Evolutionary conservation across 1,140 invertebrate species (phyloP).

Genomic region (Drosophila gunungcola): DNA sequence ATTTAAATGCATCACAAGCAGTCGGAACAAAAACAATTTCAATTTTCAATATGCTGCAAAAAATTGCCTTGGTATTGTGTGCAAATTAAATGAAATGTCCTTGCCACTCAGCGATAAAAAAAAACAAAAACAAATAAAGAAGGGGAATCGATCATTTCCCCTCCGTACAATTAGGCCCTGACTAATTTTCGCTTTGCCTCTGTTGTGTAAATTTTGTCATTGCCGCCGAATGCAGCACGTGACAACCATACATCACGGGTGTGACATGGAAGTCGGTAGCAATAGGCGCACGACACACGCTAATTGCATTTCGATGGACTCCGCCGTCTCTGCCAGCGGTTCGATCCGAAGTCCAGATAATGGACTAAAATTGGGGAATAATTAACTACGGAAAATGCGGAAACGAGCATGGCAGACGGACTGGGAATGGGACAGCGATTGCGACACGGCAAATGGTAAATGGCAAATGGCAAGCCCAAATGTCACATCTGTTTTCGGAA

Average conservation of each 20-base stretch:
- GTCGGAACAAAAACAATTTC: constrained; percentile 52
- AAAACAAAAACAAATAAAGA: neutral
- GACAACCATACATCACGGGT: constrained; percentile 37
- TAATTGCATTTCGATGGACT: constrained; percentile 80
- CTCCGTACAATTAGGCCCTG: constrained; percentile 30
- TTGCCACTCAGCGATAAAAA: constrained; percentile 13
- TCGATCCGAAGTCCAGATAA: constrained; percentile 56
- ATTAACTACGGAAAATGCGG: constrained; percentile 71
- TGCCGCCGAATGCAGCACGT: constrained; percentile 32
- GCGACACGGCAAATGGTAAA: neutral
- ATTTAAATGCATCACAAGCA: constrained; percentile 67
- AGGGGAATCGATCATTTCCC: constrained; percentile 34
- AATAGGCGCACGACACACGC: constrained; percentile 48
- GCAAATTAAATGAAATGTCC: constrained; percentile 30
- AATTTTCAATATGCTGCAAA: constrained; percentile 39
- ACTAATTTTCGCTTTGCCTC: constrained; percentile 32
- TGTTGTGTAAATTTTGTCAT: constrained; percentile 25
- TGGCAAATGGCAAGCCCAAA: constrained; percentile 16
- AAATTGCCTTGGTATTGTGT: constrained; percentile 29
- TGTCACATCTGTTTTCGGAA: constrained; percentile 38
- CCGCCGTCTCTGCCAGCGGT: constrained; percentile 35
- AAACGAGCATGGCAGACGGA: neutral
- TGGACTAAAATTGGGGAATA: constrained; percentile 78
- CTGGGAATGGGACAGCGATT: neutral
- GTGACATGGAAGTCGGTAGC: constrained; percentile 25